Evolutionary conservation across 2,113 vertebrate species (phyloP).

Genomic region (Hyaena hyaena): DNA sequence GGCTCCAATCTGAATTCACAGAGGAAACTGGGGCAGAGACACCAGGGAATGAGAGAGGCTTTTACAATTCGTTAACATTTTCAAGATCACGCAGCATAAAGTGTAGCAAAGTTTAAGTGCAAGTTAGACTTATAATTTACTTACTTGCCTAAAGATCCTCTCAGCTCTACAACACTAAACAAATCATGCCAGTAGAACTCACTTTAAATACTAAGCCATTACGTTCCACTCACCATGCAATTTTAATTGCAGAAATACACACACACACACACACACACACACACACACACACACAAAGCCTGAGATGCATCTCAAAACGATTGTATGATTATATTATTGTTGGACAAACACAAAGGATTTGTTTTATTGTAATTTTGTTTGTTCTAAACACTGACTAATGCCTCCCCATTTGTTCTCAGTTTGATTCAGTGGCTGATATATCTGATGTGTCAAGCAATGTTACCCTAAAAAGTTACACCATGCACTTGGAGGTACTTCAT

Average conservation of each 20-base stretch:
- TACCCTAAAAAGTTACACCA: conserved; percentile 95
- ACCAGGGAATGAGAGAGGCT: not conserved
- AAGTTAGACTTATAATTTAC: conserved; percentile 30
- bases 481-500: conserved; percentile 92
- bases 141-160: conserved; percentile 30
- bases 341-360: not conserved
- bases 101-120: conserved; percentile 29
- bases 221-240: conserved; percentile 16
- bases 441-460: conserved; percentile 93
- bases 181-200: conserved; percentile 20
- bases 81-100: conserved; percentile 2
- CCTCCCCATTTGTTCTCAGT: conserved; percentile 87
- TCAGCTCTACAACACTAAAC: conserved; percentile 27
- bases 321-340: not conserved
- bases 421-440: conserved; percentile 93
- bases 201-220: not conserved
- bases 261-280: no score
- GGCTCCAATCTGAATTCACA: conserved; percentile 33
- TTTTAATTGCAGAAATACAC: not conserved
- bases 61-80: conserved; percentile 46
- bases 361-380: not conserved
- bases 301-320: not conserved
- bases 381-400: conserved; percentile 53
- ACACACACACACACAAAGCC: not conserved
- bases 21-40: not conserved